Evolutionary conservation across 2,888 invertebrate genomes (phyloP).

Genomic region (Dynastes hyllus): DNA sequence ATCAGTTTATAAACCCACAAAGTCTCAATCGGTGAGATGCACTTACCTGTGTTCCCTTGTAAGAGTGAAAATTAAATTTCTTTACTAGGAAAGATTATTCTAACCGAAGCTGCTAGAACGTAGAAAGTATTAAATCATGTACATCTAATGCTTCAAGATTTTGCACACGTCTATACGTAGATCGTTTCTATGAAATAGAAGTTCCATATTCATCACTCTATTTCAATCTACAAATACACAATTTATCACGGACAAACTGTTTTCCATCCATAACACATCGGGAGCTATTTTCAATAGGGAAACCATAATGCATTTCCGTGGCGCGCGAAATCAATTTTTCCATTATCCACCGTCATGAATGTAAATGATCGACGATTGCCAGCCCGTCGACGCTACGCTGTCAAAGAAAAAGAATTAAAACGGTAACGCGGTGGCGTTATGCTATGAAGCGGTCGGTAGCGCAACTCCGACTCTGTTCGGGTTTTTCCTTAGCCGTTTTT

Average conservation of each 20-base stretch:
- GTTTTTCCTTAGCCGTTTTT: constrained; percentile 1
- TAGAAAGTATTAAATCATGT: too few relatives aligned
- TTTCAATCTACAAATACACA: constrained; percentile 1
- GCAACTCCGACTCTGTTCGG: neutral
- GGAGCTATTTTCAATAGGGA: neutral
- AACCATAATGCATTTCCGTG: constrained; percentile 10
- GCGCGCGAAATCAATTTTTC: constrained; percentile 38
- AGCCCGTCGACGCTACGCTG: constrained; percentile 9
- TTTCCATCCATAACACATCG: constrained; percentile 10
- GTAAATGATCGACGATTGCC: constrained; percentile 32
- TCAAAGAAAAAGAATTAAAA: constrained; percentile 27
- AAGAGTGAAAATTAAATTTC: too few relatives aligned
- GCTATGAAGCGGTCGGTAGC: neutral
- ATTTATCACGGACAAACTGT: constrained; percentile 12
- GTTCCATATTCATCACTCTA: neutral
- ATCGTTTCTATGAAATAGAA: neutral
- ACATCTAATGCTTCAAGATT: too few relatives aligned
- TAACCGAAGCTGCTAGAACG: too few relatives aligned
- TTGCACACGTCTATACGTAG: too few relatives aligned
- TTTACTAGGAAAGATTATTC: too few relatives aligned
- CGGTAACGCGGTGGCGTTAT: neutral
- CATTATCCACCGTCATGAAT: constrained; percentile 41
- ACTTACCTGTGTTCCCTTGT: too few relatives aligned
- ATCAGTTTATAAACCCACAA: too few relatives aligned
- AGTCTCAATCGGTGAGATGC: too few relatives aligned